Evolutionary conservation across 2,113 vertebrate genomes (phyloP), one percentile per base, ranked within the genome.

Genomic region (Paraplagusia blochii): DNA sequence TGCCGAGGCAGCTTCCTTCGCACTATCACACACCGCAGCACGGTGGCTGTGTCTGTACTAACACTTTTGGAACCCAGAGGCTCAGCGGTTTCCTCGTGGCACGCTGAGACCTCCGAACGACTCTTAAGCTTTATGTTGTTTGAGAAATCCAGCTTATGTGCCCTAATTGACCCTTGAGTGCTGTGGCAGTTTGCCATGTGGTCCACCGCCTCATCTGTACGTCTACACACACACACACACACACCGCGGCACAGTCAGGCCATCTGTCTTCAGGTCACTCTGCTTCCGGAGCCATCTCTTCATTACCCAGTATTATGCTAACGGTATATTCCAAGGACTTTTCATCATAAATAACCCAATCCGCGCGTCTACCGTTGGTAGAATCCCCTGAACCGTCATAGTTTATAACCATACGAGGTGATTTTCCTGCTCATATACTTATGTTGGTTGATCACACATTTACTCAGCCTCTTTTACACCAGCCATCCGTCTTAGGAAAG

Each of bases 391-490:
- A 42, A 42, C 35, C 11, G 18, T 57, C 14, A 11, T 29, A 33
- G 43, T 69, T 83, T 69, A 74, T 76, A 47, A 49, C 53, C 40
- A 15, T 43, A 58, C 17, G 43, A 51, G 34, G 68, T 48, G 55
- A 73, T 80, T 76, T 77, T 70, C 71, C 49, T 64, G 38, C 61
- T 58, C 59, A 58, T 62, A 66, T 72, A 55, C 44, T 55, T 53
- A 62, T 66, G 46, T 48, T 53, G 56, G 53, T 51, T 53, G 63
- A 74, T 71, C 63, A 59, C 53, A 71, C 63, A 44, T 79, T 74
- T 71, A 59, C 51, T 63, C 49, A 46, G 8, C 33, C 16, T 36
- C 19, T 58, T 48, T 58, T 63, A 50, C 59, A 19, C 42, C 18
- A 51, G 33, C 46, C 63, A 63, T 79, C 45, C 49, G 46, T 68